Evolutionary conservation across 2,888 invertebrate genomes (phyloP).

Genomic region (Carpatolechia fugitivella): DNA sequence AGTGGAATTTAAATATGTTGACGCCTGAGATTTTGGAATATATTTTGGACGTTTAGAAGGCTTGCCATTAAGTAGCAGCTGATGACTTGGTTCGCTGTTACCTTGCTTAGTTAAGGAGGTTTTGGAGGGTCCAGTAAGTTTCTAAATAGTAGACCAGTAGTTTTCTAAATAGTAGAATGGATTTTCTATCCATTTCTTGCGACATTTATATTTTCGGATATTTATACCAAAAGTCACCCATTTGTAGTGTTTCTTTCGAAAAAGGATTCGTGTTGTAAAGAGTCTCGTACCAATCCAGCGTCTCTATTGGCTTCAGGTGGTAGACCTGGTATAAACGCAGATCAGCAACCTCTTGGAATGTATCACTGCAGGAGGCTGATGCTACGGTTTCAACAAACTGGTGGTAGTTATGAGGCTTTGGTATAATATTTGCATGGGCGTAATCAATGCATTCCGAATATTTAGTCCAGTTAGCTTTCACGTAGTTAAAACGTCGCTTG

Average conservation of each 20-base stretch:
- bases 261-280: constrained; percentile 4
- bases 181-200: too few relatives aligned
- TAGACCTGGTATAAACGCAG: constrained; percentile 5
- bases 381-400: background rate
- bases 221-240: too few relatives aligned
- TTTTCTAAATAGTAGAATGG: too few relatives aligned
- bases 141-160: too few relatives aligned
- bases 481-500: constrained; percentile 6
- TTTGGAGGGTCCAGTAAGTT: too few relatives aligned
- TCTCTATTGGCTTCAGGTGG: background rate
- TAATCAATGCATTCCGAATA: background rate
- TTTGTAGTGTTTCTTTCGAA: background rate
- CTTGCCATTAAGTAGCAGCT: too few relatives aligned
- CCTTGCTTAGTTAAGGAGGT: too few relatives aligned
- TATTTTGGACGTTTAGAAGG: too few relatives aligned
- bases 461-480: background rate
- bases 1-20: too few relatives aligned
- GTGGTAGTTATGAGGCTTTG: constrained; percentile 2
- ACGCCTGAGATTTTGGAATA: too few relatives aligned
- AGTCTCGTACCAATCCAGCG: background rate
- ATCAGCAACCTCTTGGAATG: background rate
- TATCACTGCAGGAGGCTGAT: background rate
- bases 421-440: background rate
- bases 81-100: too few relatives aligned
- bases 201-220: too few relatives aligned